phyloP scores from a whole-genome alignment of 2,888 invertebrate species.

The Apodemia duryi region DNA sequence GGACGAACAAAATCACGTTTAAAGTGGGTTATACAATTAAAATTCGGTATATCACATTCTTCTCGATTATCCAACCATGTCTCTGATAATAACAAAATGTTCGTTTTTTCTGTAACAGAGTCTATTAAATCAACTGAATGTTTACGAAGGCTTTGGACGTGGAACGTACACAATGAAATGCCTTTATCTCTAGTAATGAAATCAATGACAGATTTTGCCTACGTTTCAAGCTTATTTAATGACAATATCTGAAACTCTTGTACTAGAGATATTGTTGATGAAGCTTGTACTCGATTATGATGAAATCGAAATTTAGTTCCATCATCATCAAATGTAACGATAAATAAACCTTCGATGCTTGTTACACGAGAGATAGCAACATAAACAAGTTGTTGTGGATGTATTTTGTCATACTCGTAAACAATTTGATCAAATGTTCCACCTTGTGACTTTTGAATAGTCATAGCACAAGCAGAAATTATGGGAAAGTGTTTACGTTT shows the following conservation, averaged over 20 bases:
- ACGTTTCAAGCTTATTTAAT: neutral
- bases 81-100: slow-evolving; percentile 8
- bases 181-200: neutral
- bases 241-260: slow-evolving; percentile 15
- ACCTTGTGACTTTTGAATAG: neutral
- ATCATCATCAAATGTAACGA: no score
- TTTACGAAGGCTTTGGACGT: neutral
- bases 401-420: slow-evolving; percentile 24
- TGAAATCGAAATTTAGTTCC: no score
- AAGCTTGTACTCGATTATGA: no score
- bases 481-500: no score
- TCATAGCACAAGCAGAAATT: no score
- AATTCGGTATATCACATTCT: slow-evolving; percentile 19
- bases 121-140: neutral
- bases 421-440: slow-evolving; percentile 28
- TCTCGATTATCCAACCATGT: slow-evolving; percentile 19
- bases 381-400: slow-evolving; percentile 26
- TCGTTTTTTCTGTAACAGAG: neutral
- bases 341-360: slow-evolving; percentile 22
- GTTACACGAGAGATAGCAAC: slow-evolving; percentile 27
- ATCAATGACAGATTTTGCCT: neutral
- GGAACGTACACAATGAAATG: neutral
- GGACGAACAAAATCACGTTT: slow-evolving; percentile 20
- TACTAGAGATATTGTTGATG: no score
- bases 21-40: slow-evolving; percentile 19